Conservation (phyloP, 2,888 invertebrate species). For the Apotomis betuletana region DNA sequence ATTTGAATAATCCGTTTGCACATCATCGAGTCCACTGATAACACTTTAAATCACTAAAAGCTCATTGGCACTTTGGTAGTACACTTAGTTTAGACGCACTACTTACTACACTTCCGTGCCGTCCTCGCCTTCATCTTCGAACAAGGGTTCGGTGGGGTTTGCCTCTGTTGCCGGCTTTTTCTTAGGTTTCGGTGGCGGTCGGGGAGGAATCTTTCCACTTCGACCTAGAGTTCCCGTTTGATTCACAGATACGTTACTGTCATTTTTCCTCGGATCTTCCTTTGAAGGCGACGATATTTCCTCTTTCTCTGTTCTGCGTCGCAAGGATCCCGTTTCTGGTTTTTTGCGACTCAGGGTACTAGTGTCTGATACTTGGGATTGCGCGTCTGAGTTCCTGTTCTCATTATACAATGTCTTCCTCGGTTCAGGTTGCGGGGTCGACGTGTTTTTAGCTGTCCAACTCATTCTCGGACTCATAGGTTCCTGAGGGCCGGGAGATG, state of each 20-base stretch:
- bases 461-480: constrained; percentile 78
- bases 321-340: constrained; percentile 80
- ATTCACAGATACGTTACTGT: constrained; percentile 65
- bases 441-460: constrained; percentile 80
- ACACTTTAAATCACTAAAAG: constrained; percentile 68
- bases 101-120: constrained; percentile 93
- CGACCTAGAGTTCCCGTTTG: constrained; percentile 78
- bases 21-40: constrained; percentile 56
- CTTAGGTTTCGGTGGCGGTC: constrained; percentile 93
- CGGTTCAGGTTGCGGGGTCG: constrained; percentile 75
- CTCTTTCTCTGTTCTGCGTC: constrained; percentile 68
- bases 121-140: constrained; percentile 94
- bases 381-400: constrained; percentile 63
- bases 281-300: constrained; percentile 70
- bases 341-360: constrained; percentile 76
- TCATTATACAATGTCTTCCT: constrained; percentile 72
- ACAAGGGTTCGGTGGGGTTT: constrained; percentile 87
- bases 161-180: constrained; percentile 86
- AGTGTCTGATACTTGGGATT: constrained; percentile 67
- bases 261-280: constrained; percentile 69
- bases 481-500: constrained; percentile 79
- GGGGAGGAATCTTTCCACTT: constrained; percentile 89
- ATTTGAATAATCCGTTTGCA: constrained; percentile 56
- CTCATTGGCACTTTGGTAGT: constrained; percentile 79
- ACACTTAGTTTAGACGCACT: constrained; percentile 54